Percentiles rank a stretch among this genome's conserved stretches.
Evolutionary conservation across 2,888 invertebrate genomes (phyloP).

Genomic region (Pharmacophagus antenor): DNA sequence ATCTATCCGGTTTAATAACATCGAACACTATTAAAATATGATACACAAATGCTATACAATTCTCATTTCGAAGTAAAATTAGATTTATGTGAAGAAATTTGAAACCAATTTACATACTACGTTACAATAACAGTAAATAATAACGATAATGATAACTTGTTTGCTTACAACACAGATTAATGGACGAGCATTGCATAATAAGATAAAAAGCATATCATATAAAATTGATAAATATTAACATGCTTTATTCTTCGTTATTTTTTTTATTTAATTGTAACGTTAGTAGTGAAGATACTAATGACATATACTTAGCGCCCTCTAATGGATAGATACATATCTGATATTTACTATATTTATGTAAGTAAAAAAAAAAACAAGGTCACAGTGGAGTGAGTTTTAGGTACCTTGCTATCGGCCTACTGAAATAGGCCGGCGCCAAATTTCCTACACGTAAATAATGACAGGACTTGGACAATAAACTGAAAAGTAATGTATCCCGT

Average conservation of each 20-base stretch:
- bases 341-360: constrained; percentile 26
- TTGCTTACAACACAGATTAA: no score
- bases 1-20: no score
- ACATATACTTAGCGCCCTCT: constrained; percentile 1
- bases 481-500: constrained; percentile 6
- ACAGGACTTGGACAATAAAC: constrained; percentile 22
- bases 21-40: no score
- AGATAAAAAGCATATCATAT: no score
- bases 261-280: not conserved
- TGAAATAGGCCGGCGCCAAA: constrained; percentile 24
- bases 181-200: not conserved
- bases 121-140: no score
- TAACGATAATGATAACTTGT: no score
- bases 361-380: constrained; percentile 31
- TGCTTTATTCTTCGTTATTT: no score
- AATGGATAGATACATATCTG: constrained; percentile 20
- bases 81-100: no score
- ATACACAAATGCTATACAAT: no score
- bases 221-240: no score
- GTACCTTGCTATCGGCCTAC: constrained; percentile 30
- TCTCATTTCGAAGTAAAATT: no score
- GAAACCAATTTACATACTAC: no score
- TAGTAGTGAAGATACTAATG: not conserved
- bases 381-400: constrained; percentile 28
- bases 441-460: constrained; percentile 23